Conservation (phyloP, 2,113 vertebrate genomes). For the Chaetops frenatus region DNA sequence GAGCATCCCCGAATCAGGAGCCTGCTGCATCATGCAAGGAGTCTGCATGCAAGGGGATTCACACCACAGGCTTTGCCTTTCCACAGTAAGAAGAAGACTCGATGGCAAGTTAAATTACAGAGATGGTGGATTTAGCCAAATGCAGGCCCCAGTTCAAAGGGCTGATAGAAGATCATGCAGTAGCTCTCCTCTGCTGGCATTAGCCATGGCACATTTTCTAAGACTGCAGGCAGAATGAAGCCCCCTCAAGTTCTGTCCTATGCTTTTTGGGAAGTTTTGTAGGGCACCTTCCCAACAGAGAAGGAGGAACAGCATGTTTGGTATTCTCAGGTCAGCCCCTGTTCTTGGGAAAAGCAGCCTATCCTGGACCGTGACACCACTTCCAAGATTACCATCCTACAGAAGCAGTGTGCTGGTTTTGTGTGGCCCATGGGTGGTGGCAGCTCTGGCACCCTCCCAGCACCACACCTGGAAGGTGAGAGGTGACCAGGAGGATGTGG, state of each 20-base stretch:
- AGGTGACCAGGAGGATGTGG: not conserved
- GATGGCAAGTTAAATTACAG: not conserved
- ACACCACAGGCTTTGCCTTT: fast-evolving
- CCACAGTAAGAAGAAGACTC: not conserved
- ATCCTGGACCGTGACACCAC: not conserved
- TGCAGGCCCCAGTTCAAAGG: not conserved
- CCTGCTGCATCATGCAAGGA: fast-evolving
- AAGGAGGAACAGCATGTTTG: not conserved
- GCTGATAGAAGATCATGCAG: not conserved
- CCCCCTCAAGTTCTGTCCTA: not conserved
- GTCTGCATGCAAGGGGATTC: not conserved
- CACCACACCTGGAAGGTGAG: not conserved
- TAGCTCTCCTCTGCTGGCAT: not conserved
- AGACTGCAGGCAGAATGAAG: not conserved
- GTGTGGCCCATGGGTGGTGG: fast-evolving
- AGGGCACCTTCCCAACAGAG: not conserved
- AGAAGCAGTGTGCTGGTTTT: not conserved
- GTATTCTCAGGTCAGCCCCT: not conserved
- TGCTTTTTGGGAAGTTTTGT: not conserved
- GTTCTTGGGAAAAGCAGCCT: not conserved
- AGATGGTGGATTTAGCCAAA: not conserved
- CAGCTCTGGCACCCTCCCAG: not conserved
- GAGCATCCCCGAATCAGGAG: fast-evolving
- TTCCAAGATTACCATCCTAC: not conserved
- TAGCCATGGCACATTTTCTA: not conserved